A percentile compares a stretch with the other conserved stretches of the same genome.
Conservation (phyloP, 2,797 vertebrate species). For the Malurus splendens region DNA sequence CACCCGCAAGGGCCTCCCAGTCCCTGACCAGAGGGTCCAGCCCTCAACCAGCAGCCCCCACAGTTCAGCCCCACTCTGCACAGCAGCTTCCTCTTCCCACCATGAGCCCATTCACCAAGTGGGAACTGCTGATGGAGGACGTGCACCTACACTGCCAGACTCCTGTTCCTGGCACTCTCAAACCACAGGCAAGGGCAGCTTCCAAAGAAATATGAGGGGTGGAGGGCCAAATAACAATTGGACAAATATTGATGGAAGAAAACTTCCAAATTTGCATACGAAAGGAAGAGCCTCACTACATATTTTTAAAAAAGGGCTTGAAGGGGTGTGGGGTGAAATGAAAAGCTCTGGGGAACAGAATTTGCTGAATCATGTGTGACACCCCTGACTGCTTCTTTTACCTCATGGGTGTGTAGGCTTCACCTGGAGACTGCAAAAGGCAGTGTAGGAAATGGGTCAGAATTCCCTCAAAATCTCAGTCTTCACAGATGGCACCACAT, state of each 20-base stretch:
- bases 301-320: not conserved
- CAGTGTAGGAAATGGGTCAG: constrained; percentile 6
- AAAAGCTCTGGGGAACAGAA: constrained; percentile 20
- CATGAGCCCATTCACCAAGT: not conserved
- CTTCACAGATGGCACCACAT: not conserved
- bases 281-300: constrained; percentile 30
- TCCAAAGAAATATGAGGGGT: not conserved
- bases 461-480: not conserved
- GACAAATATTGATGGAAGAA: not conserved
- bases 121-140: not conserved
- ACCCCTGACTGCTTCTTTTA: not conserved
- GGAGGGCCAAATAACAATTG: not conserved
- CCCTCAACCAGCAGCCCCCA: not conserved
- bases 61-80: not conserved
- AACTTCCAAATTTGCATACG: constrained; percentile 30
- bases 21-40: not conserved
- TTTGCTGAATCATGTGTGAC: not conserved
- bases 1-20: not conserved
- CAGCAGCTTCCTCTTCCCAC: not conserved
- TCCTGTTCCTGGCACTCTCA: not conserved
- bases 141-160: not conserved
- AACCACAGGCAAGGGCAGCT: not conserved
- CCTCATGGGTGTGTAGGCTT: not conserved
- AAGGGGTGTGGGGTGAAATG: not conserved
- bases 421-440: constrained; percentile 22